Evolutionary conservation across 2,797 vertebrate genomes (phyloP), one percentile per base, ranked within the genome.

Genomic region (Epinephelus malabaricus): DNA sequence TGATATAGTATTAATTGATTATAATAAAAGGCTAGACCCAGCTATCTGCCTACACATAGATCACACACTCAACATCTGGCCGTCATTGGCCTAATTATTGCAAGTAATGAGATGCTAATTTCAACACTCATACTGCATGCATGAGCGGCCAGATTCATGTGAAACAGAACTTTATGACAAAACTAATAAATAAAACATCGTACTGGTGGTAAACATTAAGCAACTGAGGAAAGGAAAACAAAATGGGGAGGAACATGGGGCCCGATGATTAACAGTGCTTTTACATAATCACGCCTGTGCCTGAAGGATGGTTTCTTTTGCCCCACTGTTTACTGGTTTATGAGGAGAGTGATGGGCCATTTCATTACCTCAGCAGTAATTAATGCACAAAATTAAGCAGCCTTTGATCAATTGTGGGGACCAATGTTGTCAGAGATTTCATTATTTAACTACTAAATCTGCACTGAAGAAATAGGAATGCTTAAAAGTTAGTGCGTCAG

Each of bases 51-150:
- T 93, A 90, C 88, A 88, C 93, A 92, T 67, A 84, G 88, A 90
- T 91, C 82, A 91, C 79, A 94, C 92, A 92, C 92, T 86, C 94
- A 96, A 95, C 96, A 98, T 96, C 96, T 97, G 96, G 95, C 96
- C 96, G 95, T 97, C 96, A 96, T 87, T 96, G 96, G 94, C 94
- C 95, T 97, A 97, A 98, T 98, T 97, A 97, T 96, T 95, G 94
- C 94, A 86, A 95, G 93, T 97, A 97, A 98, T 96, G 95, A 98
- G 95, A 97, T 96, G 96, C 89, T 98, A 97, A 98, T 98, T 96
- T 96, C 94, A 95, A 94, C 95, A 94, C 95, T 96, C 93, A 96
- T 95, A 94, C 95, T 93, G 93, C 93, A 97, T 95, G 96, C 96
- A 97, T 96, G 95, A 97, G 91, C 87, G 92, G 84, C 92, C 91